These are phyloP conservation scores for Platycheirus albimanus DNA, from an alignment of 2,888 invertebrate genomes.

Conservation along the genomic window DNA sequence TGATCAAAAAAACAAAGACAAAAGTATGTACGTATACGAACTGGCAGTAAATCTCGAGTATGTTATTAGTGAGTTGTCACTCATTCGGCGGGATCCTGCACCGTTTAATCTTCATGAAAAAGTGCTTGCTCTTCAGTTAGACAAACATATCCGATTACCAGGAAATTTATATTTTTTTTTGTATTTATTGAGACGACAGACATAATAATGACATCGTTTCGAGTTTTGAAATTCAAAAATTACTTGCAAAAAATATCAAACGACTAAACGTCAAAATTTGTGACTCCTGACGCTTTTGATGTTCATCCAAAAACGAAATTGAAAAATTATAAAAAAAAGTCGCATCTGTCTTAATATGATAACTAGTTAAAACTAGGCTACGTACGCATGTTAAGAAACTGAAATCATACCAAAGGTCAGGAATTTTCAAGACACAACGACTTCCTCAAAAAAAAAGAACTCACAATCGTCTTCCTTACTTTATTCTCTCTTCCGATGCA, in stretches of 20 bases:
- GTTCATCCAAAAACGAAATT: conserved; percentile 21
- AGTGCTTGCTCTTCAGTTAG: conserved; percentile 69
- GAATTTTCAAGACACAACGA: too few relatives aligned
- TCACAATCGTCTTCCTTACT: too few relatives aligned
- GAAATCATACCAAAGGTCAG: too few relatives aligned
- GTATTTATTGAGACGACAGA: conserved; percentile 7
- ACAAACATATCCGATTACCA: conserved; percentile 73
- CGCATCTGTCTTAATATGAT: too few relatives aligned
- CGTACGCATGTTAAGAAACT: too few relatives aligned
- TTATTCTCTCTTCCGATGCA: too few relatives aligned
- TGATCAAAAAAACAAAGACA: conserved; percentile 29
- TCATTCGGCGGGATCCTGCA: conserved; percentile 41
- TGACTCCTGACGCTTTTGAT: conserved; percentile 31
- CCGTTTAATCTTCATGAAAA: conserved; percentile 42
- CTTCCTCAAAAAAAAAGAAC: too few relatives aligned
- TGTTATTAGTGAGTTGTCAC: conserved; percentile 74
- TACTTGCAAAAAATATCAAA: conserved; percentile 31
- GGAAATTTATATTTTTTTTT: conserved; percentile 55
- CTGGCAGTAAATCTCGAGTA: conserved; percentile 16
- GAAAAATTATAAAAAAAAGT: too few relatives aligned
- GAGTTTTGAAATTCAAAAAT: background rate
- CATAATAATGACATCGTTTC: conserved; percentile 11
- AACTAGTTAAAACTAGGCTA: background rate
- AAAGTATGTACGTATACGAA: conserved; percentile 17
- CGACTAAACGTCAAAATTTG: background rate